Base-by-base conservation (phyloP, 2,113 vertebrate genomes). In the Lates calcarifer region DNA sequence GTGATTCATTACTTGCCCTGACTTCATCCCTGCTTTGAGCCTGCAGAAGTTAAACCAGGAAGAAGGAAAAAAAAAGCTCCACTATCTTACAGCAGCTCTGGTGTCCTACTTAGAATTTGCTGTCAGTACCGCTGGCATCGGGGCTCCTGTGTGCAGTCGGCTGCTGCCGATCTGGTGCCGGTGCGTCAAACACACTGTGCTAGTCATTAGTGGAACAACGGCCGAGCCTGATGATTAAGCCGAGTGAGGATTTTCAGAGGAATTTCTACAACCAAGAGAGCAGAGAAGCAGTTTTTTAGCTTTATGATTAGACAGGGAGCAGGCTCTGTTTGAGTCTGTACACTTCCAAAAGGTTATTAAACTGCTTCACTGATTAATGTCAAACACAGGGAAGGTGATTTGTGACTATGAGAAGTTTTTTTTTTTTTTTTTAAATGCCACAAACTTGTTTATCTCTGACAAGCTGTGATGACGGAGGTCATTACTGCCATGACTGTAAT, bases 91-190 rank as follows among this genome's bases (percentile, higher is more conserved):
- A 78, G 20, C 86, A 74, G 88, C 80, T 33, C 24, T 5, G 43
- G 74, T 74, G 82, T 86, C 88, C 90, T 89, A 91, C 87, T 90
- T 93, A 88, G 81, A 65, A 82, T 91, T 83, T 68, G 22, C 86
- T 84, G 90, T 90, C 90, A 86, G 87, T 81, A 56, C 43, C n/a
- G 28, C 87, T 69, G 73, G 84, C 86, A 29, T 76, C 37, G n/a
- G 43, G 74, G 66, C 81, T 85, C 83, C 83, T 66, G 74, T 87
- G 85, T 91, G 84, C 90, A 91, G 85, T 82, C 83, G 73, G 70
- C 90, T 88, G 88, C 84, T 81, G 81, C 88, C 61, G 83, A 83
- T 81, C 74, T 51, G 69, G 73, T 28, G 53, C 76, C 56, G 43
- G 29, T 67, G 13, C 49, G 77, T 88, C 87, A 79, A 81, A 83